Evolutionary conservation across 2,113 vertebrate genomes (phyloP), one percentile per base, ranked within the genome.

Genomic region (Zingel zingel): DNA sequence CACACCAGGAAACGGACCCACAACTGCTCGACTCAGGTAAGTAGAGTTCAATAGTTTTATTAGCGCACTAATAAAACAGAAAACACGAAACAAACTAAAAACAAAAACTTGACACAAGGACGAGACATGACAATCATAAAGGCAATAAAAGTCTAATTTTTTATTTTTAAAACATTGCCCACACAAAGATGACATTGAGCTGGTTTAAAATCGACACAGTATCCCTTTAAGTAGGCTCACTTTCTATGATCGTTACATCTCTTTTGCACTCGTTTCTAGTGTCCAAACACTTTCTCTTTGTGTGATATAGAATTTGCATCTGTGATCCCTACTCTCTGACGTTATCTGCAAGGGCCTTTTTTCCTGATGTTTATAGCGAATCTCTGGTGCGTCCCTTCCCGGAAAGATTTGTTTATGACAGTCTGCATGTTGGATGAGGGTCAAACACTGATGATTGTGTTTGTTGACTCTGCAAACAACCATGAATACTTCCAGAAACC

Each of bases 401-500:
- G 63, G 79, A 81, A 76, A 1, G 57, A 54, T 81, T 50, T 57
- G 65, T 88, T 89, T 77, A 86, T 84, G 48, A 79, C 7, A 23
- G 80, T 67, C 36, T 6, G 68, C 18, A 64, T 61, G 59, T 67
- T 87, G 81, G 74, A 74, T 74, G 27, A 79, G 64, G 68, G 72
- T 85, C 73, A 80, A 25, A 84, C 74, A 72, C 43, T 61, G 50
- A 75, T 68, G 69, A 81, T 77, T 0, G 2, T 84, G 77, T 88
- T 87, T 92, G 81, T 91, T 93, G 89, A 87, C 90, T 89, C 69
- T 64, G 77, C 88, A 89, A 87, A 93, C 83, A 89, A 63, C 15
- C 61, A 12, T 63, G 84, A 80, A 76, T 87, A 78, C 86, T 88
- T 85, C 70, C 84, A 91, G 89, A 86, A 89, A 88, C 76, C 63